These are phyloP conservation scores for Catharus fuscescens DNA, from an alignment of 2,113 vertebrate species.

Conservation along the genomic window DNA sequence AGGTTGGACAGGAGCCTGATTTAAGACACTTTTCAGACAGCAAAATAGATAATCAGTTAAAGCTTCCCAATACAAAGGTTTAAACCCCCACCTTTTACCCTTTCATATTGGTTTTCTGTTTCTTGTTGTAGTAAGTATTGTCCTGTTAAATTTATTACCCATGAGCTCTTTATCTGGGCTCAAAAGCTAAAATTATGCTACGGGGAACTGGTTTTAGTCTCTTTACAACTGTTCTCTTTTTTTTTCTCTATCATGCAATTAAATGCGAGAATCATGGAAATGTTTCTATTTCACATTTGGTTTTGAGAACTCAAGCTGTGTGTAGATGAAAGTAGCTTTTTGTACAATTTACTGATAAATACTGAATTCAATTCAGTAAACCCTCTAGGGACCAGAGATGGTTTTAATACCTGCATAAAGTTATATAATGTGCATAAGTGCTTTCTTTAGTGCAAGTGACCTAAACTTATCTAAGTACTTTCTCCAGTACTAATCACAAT, in stretches of 20 bases:
- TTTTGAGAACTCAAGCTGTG: not conserved
- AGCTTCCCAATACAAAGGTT: not conserved
- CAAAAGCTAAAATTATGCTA: not conserved
- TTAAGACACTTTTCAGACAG: not conserved
- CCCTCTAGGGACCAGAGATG: not conserved
- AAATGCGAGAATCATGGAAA: not conserved
- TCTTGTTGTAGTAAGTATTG: not conserved
- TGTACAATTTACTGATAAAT: not conserved
- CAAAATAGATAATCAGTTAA: not conserved
- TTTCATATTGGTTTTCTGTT: not conserved
- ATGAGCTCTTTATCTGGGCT: not conserved
- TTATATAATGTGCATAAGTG: not conserved
- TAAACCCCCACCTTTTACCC: not conserved
- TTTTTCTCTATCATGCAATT: not conserved
- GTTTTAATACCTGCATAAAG: conserved; percentile 8
- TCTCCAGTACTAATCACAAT: not conserved
- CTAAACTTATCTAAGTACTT: conserved; percentile 14
- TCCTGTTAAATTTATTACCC: not conserved
- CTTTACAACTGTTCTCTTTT: not conserved
- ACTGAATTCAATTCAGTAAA: conserved; percentile 7
- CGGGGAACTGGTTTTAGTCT: not conserved
- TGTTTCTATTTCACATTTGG: conserved; percentile 7
- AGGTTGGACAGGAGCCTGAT: not conserved
- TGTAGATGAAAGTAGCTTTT: not conserved
- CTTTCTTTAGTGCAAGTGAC: conserved; percentile 1